Evolutionary conservation across 2,113 vertebrate genomes (phyloP).

Genomic region (Ochotona curzoniae): DNA sequence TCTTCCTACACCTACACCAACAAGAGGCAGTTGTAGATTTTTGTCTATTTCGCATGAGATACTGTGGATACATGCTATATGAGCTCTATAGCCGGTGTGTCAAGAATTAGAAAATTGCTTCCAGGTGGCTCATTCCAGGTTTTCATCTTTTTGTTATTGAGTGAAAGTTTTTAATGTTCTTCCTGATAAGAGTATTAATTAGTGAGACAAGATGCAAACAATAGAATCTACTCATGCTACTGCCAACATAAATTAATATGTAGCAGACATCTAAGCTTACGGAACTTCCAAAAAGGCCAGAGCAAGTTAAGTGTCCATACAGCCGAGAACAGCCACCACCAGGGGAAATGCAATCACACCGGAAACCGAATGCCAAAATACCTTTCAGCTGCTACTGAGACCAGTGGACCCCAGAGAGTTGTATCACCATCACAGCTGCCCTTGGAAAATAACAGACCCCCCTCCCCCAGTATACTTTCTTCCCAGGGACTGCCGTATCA

Average conservation of each 20-base stretch:
- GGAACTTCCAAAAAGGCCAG: not conserved
- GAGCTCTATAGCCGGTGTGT: not conserved
- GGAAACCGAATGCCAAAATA: not conserved
- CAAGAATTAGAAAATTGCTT: not conserved
- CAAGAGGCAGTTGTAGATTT: not conserved
- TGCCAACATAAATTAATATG: slow-evolving; percentile 6
- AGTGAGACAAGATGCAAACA: not conserved
- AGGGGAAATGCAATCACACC: not conserved
- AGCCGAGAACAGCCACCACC: not conserved
- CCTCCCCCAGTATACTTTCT: not conserved
- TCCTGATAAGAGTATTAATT: not conserved
- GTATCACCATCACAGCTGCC: no score
- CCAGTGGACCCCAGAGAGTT: not conserved
- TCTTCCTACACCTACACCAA: not conserved
- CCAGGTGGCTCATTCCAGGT: not conserved
- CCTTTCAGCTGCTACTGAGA: not conserved
- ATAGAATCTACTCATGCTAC: not conserved
- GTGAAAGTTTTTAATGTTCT: not conserved
- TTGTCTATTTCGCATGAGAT: not conserved
- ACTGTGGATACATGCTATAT: not conserved
- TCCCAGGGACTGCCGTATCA: not conserved
- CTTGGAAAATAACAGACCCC: not conserved
- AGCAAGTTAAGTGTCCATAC: not conserved
- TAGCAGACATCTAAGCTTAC: not conserved
- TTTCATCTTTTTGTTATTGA: not conserved